A percentile compares a stretch with the other conserved stretches of the same genome.
These are phyloP conservation scores for Patella ulyssiponensis DNA, from an alignment of 2,888 invertebrate species.

Conservation along the genomic window DNA sequence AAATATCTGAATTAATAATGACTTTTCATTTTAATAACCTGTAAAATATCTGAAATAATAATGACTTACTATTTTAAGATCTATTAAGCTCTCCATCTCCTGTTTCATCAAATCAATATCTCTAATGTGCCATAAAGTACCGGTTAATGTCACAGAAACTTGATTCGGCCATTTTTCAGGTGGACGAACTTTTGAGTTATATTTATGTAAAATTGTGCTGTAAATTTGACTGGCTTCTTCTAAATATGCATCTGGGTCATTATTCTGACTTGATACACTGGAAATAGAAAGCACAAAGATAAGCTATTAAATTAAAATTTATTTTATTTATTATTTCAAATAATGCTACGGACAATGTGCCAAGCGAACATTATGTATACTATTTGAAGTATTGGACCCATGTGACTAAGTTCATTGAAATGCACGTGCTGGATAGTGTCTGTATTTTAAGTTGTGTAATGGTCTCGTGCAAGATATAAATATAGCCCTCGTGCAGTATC, in stretches of 20 bases:
- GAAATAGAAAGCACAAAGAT: neutral
- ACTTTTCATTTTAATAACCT: neutral
- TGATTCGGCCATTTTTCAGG: slow-evolving; percentile 32
- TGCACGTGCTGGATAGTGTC: too few relatives aligned
- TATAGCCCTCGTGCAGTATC: too few relatives aligned
- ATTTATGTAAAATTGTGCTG: slow-evolving; percentile 44
- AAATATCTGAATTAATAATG: too few relatives aligned
- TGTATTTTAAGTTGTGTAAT: too few relatives aligned
- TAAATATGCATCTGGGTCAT: slow-evolving; percentile 32
- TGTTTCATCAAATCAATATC: slow-evolving; percentile 20
- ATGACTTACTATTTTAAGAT: slow-evolving; percentile 25
- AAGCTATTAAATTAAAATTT: too few relatives aligned
- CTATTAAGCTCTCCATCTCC: slow-evolving; percentile 21
- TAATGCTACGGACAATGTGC: too few relatives aligned
- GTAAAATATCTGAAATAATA: neutral
- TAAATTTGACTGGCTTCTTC: slow-evolving; percentile 45
- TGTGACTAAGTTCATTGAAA: too few relatives aligned
- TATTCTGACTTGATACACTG: neutral
- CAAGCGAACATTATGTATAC: too few relatives aligned
- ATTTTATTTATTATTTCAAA: too few relatives aligned
- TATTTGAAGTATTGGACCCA: too few relatives aligned
- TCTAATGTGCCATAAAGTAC: slow-evolving; percentile 18
- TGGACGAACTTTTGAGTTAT: slow-evolving; percentile 40
- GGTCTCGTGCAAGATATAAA: too few relatives aligned
- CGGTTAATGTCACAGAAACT: slow-evolving; percentile 30